Conservation (phyloP, 2,113 vertebrate genomes). For the Ariopsis seemanni region DNA sequence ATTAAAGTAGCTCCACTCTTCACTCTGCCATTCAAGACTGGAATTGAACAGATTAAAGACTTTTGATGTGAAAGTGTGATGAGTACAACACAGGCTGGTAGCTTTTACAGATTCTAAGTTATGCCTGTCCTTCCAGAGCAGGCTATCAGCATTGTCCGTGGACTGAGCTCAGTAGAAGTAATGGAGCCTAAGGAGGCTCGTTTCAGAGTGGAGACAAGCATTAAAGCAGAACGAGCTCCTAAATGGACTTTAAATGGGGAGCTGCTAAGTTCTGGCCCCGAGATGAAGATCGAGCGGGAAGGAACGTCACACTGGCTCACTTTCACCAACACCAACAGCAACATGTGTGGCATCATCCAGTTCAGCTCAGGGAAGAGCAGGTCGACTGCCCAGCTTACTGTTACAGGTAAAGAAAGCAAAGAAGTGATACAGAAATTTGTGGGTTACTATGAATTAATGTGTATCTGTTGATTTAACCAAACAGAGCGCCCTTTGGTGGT, state of each 20-base stretch:
- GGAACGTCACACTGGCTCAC: conserved; percentile 81
- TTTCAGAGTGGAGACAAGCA: conserved; percentile 87
- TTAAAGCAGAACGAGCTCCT: conserved; percentile 82
- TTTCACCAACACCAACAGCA: conserved; percentile 79
- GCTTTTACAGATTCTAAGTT: conserved; percentile 44
- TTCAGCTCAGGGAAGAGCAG: conserved; percentile 92
- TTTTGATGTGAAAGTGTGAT: not conserved
- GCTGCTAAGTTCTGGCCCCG: conserved; percentile 69
- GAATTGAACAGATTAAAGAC: not conserved
- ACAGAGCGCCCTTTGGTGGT: conserved; percentile 85
- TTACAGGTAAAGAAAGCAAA: conserved; percentile 79
- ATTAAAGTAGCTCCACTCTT: not conserved
- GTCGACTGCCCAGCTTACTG: conserved; percentile 81
- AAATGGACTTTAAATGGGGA: conserved; percentile 84
- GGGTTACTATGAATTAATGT: not conserved
- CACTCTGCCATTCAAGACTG: not conserved
- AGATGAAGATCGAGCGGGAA: conserved; percentile 78
- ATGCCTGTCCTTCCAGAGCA: conserved; percentile 79
- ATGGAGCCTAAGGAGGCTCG: conserved; percentile 82
- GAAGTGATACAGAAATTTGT: not conserved
- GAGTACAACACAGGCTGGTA: not conserved
- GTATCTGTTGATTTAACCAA: not conserved
- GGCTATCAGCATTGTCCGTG: conserved; percentile 84
- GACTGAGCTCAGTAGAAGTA: conserved; percentile 82
- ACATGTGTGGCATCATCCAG: conserved; percentile 85